phyloP scores from a whole-genome alignment of 2,888 invertebrate genomes.

The Eubasilissa splendida region DNA sequence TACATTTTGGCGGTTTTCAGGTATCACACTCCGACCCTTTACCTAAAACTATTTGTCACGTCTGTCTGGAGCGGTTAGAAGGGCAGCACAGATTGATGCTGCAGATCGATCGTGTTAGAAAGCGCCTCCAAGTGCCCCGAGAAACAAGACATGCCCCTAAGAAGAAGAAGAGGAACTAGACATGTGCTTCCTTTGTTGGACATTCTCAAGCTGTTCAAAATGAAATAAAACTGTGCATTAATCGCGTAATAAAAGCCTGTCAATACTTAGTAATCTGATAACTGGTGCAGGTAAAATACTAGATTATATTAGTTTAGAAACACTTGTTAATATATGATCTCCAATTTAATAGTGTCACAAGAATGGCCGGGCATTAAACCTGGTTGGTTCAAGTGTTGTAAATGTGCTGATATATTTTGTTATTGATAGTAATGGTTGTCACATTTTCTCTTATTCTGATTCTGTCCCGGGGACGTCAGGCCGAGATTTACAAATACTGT shows the following conservation, averaged over 20 bases:
- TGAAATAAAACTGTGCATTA: not conserved
- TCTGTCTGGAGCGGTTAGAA: constrained; percentile 75
- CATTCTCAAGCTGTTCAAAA: not conserved
- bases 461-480: too few species aligned
- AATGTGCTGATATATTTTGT: too few species aligned
- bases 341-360: constrained; percentile 25
- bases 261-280: not conserved
- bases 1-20: constrained; percentile 64
- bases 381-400: too few species aligned
- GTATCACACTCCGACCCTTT: constrained; percentile 77
- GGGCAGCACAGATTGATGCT: constrained; percentile 71
- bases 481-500: too few species aligned
- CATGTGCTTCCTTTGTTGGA: constrained; percentile 24
- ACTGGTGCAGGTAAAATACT: constrained; percentile 24
- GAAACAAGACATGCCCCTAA: constrained; percentile 60
- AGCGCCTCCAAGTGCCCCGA: constrained; percentile 66
- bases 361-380: not conserved
- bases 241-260: constrained; percentile 2
- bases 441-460: too few species aligned
- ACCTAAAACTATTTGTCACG: constrained; percentile 80
- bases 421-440: too few species aligned
- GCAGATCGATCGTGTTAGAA: constrained; percentile 69
- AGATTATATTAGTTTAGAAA: constrained; percentile 13
- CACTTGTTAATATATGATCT: constrained; percentile 20
- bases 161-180: constrained; percentile 49